Evolutionary conservation across 2,888 invertebrate genomes (phyloP).

Genomic region (Tethea ocularis): DNA sequence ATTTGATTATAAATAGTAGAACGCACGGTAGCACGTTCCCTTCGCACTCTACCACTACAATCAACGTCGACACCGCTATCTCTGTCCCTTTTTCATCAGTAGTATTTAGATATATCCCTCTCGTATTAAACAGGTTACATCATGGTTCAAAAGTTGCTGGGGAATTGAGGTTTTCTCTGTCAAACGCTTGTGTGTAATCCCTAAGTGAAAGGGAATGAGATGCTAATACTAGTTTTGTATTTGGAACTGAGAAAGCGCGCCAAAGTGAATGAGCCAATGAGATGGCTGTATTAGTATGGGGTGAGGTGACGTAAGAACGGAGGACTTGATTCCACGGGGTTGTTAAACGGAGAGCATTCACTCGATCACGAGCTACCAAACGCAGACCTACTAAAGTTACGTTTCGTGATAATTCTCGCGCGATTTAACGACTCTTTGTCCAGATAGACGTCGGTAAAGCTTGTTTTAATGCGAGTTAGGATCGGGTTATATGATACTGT

Average conservation of each 20-base stretch:
- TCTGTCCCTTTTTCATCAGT: constrained; percentile 54
- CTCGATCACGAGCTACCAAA: constrained; percentile 70
- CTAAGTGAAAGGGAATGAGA: constrained; percentile 55
- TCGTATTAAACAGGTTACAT: constrained; percentile 73
- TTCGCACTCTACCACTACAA: constrained; percentile 78
- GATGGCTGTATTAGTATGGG: constrained; percentile 62
- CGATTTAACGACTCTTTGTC: constrained; percentile 78
- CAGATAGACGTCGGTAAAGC: constrained; percentile 63
- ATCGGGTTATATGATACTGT: constrained; percentile 57
- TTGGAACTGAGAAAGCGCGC: constrained; percentile 74
- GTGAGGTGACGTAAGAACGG: constrained; percentile 80
- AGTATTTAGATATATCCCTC: constrained; percentile 41
- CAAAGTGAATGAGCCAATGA: constrained; percentile 73
- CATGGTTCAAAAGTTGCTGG: constrained; percentile 62
- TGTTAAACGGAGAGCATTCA: constrained; percentile 78
- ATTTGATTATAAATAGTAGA: constrained; percentile 83
- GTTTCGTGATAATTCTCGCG: constrained; percentile 53
- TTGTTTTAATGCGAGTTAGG: constrained; percentile 65
- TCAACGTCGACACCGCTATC: constrained; percentile 65
- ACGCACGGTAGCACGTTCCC: constrained; percentile 83
- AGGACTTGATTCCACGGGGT: constrained; percentile 70
- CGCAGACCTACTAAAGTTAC: constrained; percentile 62
- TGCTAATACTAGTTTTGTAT: constrained; percentile 48
- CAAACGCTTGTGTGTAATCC: constrained; percentile 37
- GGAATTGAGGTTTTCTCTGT: constrained; percentile 60